Percentiles rank a stretch among this genome's conserved stretches.
Conservation (phyloP, 1,140 invertebrate species). For the Chironomus striatipennis region DNA sequence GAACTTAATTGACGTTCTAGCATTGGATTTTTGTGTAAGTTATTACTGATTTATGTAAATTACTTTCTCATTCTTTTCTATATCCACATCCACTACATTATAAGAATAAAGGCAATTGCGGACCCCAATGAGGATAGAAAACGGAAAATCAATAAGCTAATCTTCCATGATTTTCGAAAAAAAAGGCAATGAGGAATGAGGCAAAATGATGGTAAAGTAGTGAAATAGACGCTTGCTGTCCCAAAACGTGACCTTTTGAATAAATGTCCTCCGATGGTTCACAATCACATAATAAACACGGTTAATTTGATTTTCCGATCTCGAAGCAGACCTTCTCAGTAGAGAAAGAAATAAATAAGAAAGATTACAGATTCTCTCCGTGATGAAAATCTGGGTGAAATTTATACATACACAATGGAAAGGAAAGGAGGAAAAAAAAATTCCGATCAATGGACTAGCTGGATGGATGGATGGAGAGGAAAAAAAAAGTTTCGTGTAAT, state of each 20-base stretch:
- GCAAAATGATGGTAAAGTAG: too few relatives aligned
- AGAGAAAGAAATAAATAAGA: not conserved
- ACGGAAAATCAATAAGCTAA: constrained; percentile 22
- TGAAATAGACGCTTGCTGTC: too few relatives aligned
- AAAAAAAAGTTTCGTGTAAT: constrained; percentile 19
- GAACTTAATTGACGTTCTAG: not conserved
- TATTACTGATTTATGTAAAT: constrained; percentile 14
- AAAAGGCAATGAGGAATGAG: too few relatives aligned
- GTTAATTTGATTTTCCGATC: constrained; percentile 21
- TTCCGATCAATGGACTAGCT: not conserved
- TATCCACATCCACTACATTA: too few relatives aligned
- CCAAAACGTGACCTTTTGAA: constrained; percentile 18
- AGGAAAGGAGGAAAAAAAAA: not conserved
- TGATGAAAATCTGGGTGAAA: not conserved
- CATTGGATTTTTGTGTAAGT: not conserved
- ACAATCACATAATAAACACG: constrained; percentile 24
- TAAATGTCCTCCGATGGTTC: constrained; percentile 11
- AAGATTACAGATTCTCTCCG: not conserved
- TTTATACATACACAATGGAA: not conserved
- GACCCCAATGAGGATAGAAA: not conserved
- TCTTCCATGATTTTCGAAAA: not conserved
- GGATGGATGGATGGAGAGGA: not conserved
- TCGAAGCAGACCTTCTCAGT: not conserved
- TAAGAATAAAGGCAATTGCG: too few relatives aligned
- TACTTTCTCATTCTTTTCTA: not conserved